A percentile compares a stretch with the other conserved stretches of the same genome.
phyloP scores from a whole-genome alignment of 2,797 vertebrate genomes.

The Arnoldichthys spilopterus region DNA sequence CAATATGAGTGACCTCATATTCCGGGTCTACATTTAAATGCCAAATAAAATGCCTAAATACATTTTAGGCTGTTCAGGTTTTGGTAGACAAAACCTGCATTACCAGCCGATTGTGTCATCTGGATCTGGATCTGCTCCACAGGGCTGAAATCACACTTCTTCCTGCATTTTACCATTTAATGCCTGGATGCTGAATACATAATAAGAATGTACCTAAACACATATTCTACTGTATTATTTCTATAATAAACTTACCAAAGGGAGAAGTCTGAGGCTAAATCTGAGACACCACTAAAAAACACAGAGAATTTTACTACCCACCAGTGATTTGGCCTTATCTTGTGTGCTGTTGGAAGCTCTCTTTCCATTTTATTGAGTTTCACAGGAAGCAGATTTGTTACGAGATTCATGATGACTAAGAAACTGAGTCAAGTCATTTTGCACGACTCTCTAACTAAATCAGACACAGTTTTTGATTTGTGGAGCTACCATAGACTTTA shows the following conservation, averaged over 20 bases:
- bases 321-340: background rate
- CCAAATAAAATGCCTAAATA: background rate
- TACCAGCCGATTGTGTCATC: constrained; percentile 24
- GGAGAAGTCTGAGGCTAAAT: too few relatives aligned
- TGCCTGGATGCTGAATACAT: background rate
- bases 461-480: too few relatives aligned
- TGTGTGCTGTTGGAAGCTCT: background rate
- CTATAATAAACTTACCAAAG: background rate
- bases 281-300: background rate
- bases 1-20: background rate
- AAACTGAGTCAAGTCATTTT: background rate
- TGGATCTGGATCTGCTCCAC: background rate
- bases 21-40: background rate
- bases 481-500: background rate
- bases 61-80: constrained; percentile 1
- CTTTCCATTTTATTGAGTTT: background rate
- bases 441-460: background rate
- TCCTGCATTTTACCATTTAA: background rate
- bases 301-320: background rate
- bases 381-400: background rate
- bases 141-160: background rate
- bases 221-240: background rate
- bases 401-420: background rate
- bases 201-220: background rate
- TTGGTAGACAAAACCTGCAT: background rate